phyloP scores from a whole-genome alignment of 2,797 vertebrate genomes.

The Rhinella marina region DNA sequence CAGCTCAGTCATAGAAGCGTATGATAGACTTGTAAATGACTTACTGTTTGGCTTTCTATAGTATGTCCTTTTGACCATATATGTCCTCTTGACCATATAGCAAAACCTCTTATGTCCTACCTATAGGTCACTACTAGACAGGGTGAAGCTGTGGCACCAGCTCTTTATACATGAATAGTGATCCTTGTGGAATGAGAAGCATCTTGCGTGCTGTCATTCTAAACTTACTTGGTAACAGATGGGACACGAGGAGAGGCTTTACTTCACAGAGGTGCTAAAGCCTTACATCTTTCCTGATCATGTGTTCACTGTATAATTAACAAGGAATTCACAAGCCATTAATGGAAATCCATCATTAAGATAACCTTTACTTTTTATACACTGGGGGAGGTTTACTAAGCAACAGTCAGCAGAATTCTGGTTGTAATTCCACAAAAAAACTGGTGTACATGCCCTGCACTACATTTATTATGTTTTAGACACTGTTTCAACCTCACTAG shows the following conservation, averaged over 20 bases:
- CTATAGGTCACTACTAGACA: background rate
- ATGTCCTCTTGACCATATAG: background rate
- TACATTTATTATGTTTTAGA: too few relatives aligned
- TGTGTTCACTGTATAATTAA: slow-evolving; percentile 45
- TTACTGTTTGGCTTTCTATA: background rate
- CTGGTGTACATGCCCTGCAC: too few relatives aligned
- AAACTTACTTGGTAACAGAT: slow-evolving; percentile 37
- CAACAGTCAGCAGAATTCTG: too few relatives aligned
- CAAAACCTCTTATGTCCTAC: background rate
- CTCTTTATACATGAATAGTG: slow-evolving; percentile 32
- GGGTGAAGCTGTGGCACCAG: background rate
- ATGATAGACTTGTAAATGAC: background rate
- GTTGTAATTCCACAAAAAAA: too few relatives aligned
- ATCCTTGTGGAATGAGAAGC: slow-evolving; percentile 39
- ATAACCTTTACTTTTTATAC: background rate
- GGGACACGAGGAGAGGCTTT: background rate
- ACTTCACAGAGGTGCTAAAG: slow-evolving; percentile 27
- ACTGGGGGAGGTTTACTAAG: too few relatives aligned
- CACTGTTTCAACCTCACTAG: too few relatives aligned
- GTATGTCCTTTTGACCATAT: background rate
- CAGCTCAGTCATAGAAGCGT: background rate
- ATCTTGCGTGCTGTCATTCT: slow-evolving; percentile 36
- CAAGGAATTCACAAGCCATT: background rate
- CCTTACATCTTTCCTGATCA: slow-evolving; percentile 14
- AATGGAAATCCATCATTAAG: slow-evolving; percentile 5